phyloP scores from a whole-genome alignment of 2,797 vertebrate species.

The Neosalanx taihuensis region DNA sequence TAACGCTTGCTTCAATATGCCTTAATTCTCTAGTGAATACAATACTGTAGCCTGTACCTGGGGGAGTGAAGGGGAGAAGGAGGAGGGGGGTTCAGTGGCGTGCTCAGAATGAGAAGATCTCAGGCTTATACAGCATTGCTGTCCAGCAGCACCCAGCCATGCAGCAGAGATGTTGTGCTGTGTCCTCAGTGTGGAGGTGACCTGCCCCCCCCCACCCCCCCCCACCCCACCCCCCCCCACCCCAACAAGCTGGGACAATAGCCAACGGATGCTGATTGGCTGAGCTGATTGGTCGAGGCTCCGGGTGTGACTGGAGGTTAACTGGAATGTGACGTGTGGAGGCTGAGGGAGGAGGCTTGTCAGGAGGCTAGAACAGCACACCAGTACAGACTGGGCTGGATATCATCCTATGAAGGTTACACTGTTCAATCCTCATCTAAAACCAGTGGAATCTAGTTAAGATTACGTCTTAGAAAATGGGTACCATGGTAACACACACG shows the following conservation, averaged over 20 bases:
- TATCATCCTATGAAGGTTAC: too few relatives aligned
- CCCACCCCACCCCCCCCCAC: conserved; percentile 16
- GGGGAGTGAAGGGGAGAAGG: neutral
- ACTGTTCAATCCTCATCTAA: too few relatives aligned
- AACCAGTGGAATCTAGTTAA: too few relatives aligned
- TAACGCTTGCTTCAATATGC: conserved; percentile 28
- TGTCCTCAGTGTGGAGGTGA: conserved; percentile 32
- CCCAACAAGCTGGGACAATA: conserved; percentile 28
- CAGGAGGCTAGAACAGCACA: neutral
- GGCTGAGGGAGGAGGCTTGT: conserved; percentile 14
- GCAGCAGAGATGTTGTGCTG: neutral
- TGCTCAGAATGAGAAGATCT: neutral
- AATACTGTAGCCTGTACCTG: neutral
- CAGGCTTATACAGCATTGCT: neutral
- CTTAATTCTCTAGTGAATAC: conserved; percentile 37
- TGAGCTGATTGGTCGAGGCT: conserved; percentile 9
- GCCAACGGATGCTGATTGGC: conserved; percentile 33
- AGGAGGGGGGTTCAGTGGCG: too few relatives aligned
- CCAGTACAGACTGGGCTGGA: neutral
- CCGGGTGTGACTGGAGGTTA: conserved; percentile 31
- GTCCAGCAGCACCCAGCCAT: too few relatives aligned
- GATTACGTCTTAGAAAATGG: too few relatives aligned
- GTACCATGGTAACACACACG: too few relatives aligned
- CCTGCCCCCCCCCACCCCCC: conserved; percentile 8
- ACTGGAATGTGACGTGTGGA: conserved; percentile 22